A percentile compares a stretch with the other conserved stretches of the same genome.
These are phyloP conservation scores for Drosophila nr. medialis DNA, from an alignment of 2,888 invertebrate species.

Conservation along the genomic window DNA sequence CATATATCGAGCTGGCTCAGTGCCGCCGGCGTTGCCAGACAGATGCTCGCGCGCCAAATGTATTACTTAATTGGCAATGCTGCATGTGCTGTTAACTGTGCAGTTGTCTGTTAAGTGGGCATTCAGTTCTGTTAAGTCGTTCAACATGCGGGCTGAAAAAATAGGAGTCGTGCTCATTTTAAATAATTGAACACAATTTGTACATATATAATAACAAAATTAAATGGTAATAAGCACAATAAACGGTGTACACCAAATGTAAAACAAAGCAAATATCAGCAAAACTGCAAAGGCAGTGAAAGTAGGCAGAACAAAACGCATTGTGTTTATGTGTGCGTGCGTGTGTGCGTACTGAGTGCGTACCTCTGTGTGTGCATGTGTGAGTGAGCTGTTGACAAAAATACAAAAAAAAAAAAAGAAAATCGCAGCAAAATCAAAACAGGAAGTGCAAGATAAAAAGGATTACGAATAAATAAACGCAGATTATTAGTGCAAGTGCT, in stretches of 20 bases:
- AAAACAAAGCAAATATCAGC: background rate
- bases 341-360: conserved; percentile 19
- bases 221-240: conserved; percentile 49
- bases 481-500: background rate
- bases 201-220: conserved; percentile 54
- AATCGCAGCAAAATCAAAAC: conserved; percentile 71
- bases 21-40: conserved; percentile 20
- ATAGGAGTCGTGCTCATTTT: conserved; percentile 45
- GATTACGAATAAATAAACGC: background rate
- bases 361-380: conserved; percentile 26
- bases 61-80: conserved; percentile 9
- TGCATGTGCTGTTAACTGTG: conserved; percentile 16
- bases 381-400: conserved; percentile 68
- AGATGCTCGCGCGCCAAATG: conserved; percentile 17
- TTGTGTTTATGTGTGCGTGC: conserved; percentile 23
- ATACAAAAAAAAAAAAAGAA: conserved; percentile 30
- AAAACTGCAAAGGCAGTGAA: conserved; percentile 31
- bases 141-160: conserved; percentile 61
- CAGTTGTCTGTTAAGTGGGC: conserved; percentile 22
- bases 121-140: conserved; percentile 50
- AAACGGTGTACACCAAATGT: background rate
- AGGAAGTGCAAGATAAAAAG: conserved; percentile 67
- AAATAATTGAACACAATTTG: conserved; percentile 52
- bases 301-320: conserved; percentile 41
- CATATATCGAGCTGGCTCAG: conserved; percentile 44